A percentile compares a stretch with the other conserved stretches of the same genome.
These are phyloP conservation scores for Ctenopoma kingsleyae DNA, from an alignment of 2,797 vertebrate genomes.

Conservation along the genomic window DNA sequence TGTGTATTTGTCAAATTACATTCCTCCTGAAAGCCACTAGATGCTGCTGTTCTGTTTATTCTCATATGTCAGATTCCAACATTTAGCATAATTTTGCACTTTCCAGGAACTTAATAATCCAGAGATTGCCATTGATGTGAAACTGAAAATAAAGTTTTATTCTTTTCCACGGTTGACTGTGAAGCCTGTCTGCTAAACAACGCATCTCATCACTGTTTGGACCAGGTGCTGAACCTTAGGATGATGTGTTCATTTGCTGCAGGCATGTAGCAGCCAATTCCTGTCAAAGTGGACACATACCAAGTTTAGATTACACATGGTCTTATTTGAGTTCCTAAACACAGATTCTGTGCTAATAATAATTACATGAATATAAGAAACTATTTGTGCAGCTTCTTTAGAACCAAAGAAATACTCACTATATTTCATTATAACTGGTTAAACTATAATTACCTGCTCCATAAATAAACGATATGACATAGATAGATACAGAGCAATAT, in stretches of 20 bases:
- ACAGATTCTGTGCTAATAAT: not conserved
- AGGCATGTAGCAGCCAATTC: constrained; percentile 74
- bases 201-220: constrained; percentile 8
- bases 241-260: constrained; percentile 72
- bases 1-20: not conserved
- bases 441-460: not conserved
- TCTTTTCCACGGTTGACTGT: not conserved
- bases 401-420: not conserved
- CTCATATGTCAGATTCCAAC: not conserved
- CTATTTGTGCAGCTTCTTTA: not conserved
- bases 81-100: not conserved
- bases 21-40: constrained; percentile 44
- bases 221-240: constrained; percentile 70
- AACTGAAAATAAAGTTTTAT: not conserved
- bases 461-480: not conserved
- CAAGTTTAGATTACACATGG: not conserved
- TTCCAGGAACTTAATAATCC: not conserved
- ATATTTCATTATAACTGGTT: not conserved
- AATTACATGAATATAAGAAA: not conserved
- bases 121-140: not conserved
- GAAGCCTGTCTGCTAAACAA: not conserved
- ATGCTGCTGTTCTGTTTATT: constrained; percentile 54
- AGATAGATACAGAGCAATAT: not conserved
- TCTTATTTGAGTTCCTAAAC: not conserved
- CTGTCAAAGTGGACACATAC: constrained; percentile 44